Base-by-base conservation (phyloP, 1,140 invertebrate species). In the Caerostris extrusa region DNA sequence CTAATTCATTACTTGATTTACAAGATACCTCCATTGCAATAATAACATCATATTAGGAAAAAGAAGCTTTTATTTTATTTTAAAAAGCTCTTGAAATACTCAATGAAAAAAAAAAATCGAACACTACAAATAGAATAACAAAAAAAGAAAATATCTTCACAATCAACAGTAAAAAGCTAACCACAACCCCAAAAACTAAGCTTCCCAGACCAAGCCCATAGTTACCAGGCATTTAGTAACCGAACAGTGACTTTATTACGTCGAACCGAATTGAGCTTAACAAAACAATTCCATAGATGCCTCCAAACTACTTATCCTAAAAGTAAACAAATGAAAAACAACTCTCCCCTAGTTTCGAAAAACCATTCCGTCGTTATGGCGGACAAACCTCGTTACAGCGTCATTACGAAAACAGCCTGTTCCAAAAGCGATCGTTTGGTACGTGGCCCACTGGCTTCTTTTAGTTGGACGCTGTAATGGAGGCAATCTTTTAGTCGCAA, bases 371-470 rank as follows among this genome's bases (percentile, higher is more conserved):
- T 88, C 34, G 85, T 88, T 88, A 88, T 89, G 71, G 92, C 53
- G 69, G 67, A 89, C 91, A 93, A 93, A 89, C 92, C 67, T 93
- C 92, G 92, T 93, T 93, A 93, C 86, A 81, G 92, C 85, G 58
- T 93, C 92, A 89, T 93, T 93, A 93, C 92, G 17, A 64, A 81
- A 89, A 93, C 69, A 93, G 67, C 85, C 86, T 89, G 92, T 92
- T 92, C 57, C 67, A 81, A 60, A 89, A 60, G 64, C 67, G 85
- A 93, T 88, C 92, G 67, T 64, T 81, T 89, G 69, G 57, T 60
- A 93, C 85, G 92, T 88, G 86, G 85, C 5, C 61, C 34, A 69
- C 91, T 91, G 85, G 85, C 57, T 83, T 67, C 82, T 86, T 85
- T 83, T 85, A 83, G 60, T 14, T 6, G 5, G 82, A 19, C 57